Conservation (phyloP, 2,888 invertebrate genomes). For the Dicycla oo region DNA sequence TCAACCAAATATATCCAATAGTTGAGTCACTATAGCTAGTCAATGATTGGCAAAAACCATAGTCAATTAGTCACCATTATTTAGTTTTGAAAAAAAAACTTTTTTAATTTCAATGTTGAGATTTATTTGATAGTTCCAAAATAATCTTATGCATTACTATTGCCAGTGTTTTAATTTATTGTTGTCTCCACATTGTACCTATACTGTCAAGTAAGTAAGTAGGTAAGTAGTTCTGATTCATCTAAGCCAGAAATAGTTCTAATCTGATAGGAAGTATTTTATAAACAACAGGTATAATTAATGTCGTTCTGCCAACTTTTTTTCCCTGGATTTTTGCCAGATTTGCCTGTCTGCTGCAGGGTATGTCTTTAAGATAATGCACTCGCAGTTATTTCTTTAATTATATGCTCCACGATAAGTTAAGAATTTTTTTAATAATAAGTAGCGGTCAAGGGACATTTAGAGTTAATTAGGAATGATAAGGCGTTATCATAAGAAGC, state of each 20-base stretch:
- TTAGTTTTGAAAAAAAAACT: too few relatives aligned
- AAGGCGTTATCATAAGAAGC: background rate
- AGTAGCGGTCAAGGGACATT: background rate
- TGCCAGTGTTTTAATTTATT: too few relatives aligned
- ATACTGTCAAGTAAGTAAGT: too few relatives aligned
- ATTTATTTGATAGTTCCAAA: too few relatives aligned
- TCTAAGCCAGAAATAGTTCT: background rate
- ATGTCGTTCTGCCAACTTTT: slow-evolving; percentile 3
- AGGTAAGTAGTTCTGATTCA: background rate
- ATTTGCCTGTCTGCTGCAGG: background rate
- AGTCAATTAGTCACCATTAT: too few relatives aligned
- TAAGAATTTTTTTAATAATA: background rate
- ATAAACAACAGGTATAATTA: slow-evolving; percentile 10
- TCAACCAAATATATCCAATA: background rate
- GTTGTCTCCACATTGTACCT: background rate
- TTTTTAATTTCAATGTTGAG: too few relatives aligned
- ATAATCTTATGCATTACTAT: too few relatives aligned
- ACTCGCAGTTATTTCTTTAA: background rate
- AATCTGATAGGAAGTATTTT: background rate
- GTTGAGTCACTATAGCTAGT: background rate
- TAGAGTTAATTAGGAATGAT: slow-evolving; percentile 20
- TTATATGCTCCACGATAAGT: background rate
- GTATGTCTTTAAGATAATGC: background rate
- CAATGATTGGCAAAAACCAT: background rate
- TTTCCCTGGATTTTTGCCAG: slow-evolving; percentile 30